Base-by-base conservation (phyloP, 2,113 vertebrate species). In the Stictonetta naevosa region DNA sequence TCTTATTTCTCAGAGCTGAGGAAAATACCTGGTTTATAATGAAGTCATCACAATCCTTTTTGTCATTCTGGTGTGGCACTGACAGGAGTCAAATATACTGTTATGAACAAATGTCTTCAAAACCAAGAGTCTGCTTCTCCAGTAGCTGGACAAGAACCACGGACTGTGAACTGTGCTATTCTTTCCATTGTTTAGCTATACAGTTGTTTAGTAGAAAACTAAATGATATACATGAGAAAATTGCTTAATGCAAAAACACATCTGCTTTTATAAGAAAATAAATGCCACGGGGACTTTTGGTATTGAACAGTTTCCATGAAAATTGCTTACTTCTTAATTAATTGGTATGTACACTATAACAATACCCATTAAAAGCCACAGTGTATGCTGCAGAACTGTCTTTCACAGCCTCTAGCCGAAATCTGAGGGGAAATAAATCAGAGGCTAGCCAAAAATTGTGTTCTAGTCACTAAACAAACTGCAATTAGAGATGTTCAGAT, bases 361-460 rank as follows among this genome's bases (percentile, higher is more conserved):
- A 83, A 77, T 48, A 26, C 40, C 44, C 34, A 13, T 62, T 46
- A 88, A 77, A 80, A 87, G 44, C 38, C 25, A n/a, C 28, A 81
- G 36, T 31, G 59, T 26, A 66, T 81, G 59, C 33, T 88, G 29
- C n/a, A 8, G 52, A 74, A 34, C 34, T 91, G 28, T 91, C 40
- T 83, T 88, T 71, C 6, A 8, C 55, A 88, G 33, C 56, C 64
- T 67, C 48, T 63, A 44, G 83, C 86, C 12, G 46, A 93, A 84
- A 31, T 77, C 80, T 95, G n/a, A 83, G 56, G n/a, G 42, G 94
- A 95, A 94, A 89, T 64, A 34, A 86, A 56, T 86, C 33, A 64
- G 73, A 79, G 67, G 11, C 79, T 63, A 79, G n/a, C 60, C 90
- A 88, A 50, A 44, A 92, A 66, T 4, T 66, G 42, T 86, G 15